Base-by-base conservation (phyloP, 2,888 invertebrate species). In the Cenopis cana region DNA sequence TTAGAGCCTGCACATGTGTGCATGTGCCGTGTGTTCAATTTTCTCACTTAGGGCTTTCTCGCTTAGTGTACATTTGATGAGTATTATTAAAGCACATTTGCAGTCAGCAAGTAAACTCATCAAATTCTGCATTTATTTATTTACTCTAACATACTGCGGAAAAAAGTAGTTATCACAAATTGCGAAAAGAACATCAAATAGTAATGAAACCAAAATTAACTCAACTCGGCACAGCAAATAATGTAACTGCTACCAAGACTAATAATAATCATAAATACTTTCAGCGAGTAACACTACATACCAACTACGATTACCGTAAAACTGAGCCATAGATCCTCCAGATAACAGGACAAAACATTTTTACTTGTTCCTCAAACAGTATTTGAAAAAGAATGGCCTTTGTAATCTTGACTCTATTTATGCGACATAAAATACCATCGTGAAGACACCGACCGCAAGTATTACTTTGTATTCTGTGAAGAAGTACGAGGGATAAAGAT, bases 331-430 rank as follows among this genome's bases (percentile, higher is more conserved):
- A 82, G 89, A 89, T 89, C 79, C 84, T 86, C 77, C 82, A 79
- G 90, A 90, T 90, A 86, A 81, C 81, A 82, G 81, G 85, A 89
- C 88, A 88, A 89, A 89, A 86, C 86, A 33, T 85, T 85, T 85
- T 82, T 86, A 89, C 89, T 85, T 81, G 79, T 79, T 76, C 78
- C 72, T 65, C 64, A 67, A 73, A 75, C 76, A 79, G 78, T 62
- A n/a, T 75, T 50, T 46, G 41, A 70, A 66, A 70, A 62, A 33
- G 0, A 64, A 59, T n/a, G 46, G 60, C 59, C 46, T 54, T 20
- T 41, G 9, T 18, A 74, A 56, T 69, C n/a, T 74, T 52, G 60
- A 64, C 70, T 73, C 74, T 80, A 76, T 38, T 0, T 0, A 64
- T 74, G 77, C 62, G 64, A 33, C 69, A 55, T 68, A 52, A 64